phyloP scores from a whole-genome alignment of 2,888 invertebrate genomes.

The Polia nebulosa region DNA sequence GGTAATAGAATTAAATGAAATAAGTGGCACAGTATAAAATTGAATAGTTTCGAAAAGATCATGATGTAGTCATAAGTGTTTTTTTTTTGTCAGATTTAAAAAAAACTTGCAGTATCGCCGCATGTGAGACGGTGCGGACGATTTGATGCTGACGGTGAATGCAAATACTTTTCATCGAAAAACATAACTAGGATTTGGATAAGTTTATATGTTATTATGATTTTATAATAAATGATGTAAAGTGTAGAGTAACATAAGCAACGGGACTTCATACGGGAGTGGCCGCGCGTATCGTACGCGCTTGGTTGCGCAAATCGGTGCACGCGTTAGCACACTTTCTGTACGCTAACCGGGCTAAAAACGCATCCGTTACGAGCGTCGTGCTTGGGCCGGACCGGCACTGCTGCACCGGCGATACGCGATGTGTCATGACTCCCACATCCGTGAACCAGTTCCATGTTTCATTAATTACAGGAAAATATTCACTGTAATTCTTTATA shows the following conservation, averaged over 20 bases:
- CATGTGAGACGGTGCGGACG: too few relatives aligned
- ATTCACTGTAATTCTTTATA: slow-evolving; percentile 34
- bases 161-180: not conserved
- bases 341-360: slow-evolving; percentile 83
- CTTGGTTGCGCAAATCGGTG: slow-evolving; percentile 82
- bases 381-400: slow-evolving; percentile 61
- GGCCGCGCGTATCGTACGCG: slow-evolving; percentile 81
- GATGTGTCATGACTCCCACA: slow-evolving; percentile 59
- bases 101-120: too few relatives aligned
- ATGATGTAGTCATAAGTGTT: not conserved
- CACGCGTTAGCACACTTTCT: slow-evolving; percentile 88
- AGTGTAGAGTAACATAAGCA: slow-evolving; percentile 60
- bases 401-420: slow-evolving; percentile 60
- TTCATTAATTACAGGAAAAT: slow-evolving; percentile 59
- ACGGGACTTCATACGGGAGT: slow-evolving; percentile 81
- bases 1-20: not conserved
- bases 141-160: too few relatives aligned
- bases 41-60: not conserved
- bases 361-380: slow-evolving; percentile 82
- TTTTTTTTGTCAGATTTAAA: too few relatives aligned
- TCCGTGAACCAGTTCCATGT: slow-evolving; percentile 58
- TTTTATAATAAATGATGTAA: slow-evolving; percentile 31
- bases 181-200: not conserved
- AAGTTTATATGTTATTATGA: slow-evolving; percentile 17
- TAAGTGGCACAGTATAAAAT: not conserved